Evolutionary conservation across 1,140 invertebrate genomes (phyloP), one percentile per base, ranked within the genome.

Genomic region (Apolygus lucorum): DNA sequence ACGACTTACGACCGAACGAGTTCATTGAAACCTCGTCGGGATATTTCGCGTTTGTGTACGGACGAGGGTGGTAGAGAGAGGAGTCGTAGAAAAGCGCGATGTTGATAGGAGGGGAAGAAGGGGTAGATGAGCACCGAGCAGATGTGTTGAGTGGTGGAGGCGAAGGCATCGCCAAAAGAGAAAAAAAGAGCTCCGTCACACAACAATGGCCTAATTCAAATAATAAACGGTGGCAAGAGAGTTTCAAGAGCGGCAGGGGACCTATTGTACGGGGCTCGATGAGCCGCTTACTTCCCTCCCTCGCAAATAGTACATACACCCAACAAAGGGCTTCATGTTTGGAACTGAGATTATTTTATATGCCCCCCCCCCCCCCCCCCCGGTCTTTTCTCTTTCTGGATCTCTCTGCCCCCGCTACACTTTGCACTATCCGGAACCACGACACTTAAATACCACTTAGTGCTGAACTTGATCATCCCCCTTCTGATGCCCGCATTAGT

Each of bases 281-380:
- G 62, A 63, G 62, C 62, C 62, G 62, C 62, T 63, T 63, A 63
- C 21, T 2, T 26, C 62, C 14, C 62, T 26, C 62, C 21, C 62
- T 26, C 14, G 62, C 62, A 63, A 63, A 63, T 63, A 63, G 34
- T 26, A 63, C 62, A 63, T 21, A 22, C 27, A 25, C 62, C 62
- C 17, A 63, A 63, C 62, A 63, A 63, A 63, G 62, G 26, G 21
- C 62, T 25, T 26, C 62, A 63, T 63, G 62, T 63, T 63, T 63
- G 62, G 62, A 63, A 63, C 62, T 63, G 62, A 63, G 62, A 63
- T 63, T 63, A 63, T 63, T 63, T 63, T 63, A 63, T 63, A 63
- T 63, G 62, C 14, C 22, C 26, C 24, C 26, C 27, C 21, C 62
- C 27, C 62, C 62, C 62, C 62, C 21, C 24, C 62, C 62, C 22